A percentile compares a stretch with the other conserved stretches of the same genome.
Conservation (phyloP, 2,888 invertebrate genomes). For the Coleophora flavipennella region DNA sequence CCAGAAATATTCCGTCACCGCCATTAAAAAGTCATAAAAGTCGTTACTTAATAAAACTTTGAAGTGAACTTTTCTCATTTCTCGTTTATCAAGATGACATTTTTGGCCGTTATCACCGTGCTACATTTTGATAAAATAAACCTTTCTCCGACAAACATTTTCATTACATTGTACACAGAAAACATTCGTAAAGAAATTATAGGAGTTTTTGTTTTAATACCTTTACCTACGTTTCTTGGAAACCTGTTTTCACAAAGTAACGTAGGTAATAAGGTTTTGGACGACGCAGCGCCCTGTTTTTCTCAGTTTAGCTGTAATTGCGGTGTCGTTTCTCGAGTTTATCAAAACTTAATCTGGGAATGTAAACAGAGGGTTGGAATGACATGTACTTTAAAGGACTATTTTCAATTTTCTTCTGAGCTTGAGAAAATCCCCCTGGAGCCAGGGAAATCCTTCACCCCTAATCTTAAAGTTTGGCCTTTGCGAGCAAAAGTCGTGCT, state of each 20-base stretch:
- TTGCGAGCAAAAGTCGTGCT: slow-evolving; percentile 63
- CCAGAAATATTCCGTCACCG: slow-evolving; percentile 17
- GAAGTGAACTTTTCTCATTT: slow-evolving; percentile 37
- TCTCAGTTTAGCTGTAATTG: slow-evolving; percentile 16
- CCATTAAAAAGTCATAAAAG: slow-evolving; percentile 30
- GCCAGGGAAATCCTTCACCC: slow-evolving; percentile 47
- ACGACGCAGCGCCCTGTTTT: too few relatives aligned
- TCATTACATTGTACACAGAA: slow-evolving; percentile 5
- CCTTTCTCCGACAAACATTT: slow-evolving; percentile 22
- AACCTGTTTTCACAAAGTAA: too few relatives aligned
- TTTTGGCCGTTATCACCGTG: slow-evolving; percentile 34
- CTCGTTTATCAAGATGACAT: slow-evolving; percentile 37
- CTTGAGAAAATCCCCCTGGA: slow-evolving; percentile 43
- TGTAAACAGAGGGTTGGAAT: slow-evolving; percentile 27
- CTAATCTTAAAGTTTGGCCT: slow-evolving; percentile 54
- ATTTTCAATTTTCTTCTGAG: slow-evolving; percentile 62
- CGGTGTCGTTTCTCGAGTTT: slow-evolving; percentile 21
- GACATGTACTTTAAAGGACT: slow-evolving; percentile 40
- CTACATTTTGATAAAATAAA: slow-evolving; percentile 43
- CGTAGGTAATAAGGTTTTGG: too few relatives aligned
- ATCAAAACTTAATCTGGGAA: slow-evolving; percentile 23
- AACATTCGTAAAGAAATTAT: too few relatives aligned
- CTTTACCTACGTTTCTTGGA: too few relatives aligned
- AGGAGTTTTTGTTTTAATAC: too few relatives aligned
- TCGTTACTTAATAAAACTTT: slow-evolving; percentile 24